Evolutionary conservation across 2,113 vertebrate species (phyloP).

Genomic region (Parotia lawesii): DNA sequence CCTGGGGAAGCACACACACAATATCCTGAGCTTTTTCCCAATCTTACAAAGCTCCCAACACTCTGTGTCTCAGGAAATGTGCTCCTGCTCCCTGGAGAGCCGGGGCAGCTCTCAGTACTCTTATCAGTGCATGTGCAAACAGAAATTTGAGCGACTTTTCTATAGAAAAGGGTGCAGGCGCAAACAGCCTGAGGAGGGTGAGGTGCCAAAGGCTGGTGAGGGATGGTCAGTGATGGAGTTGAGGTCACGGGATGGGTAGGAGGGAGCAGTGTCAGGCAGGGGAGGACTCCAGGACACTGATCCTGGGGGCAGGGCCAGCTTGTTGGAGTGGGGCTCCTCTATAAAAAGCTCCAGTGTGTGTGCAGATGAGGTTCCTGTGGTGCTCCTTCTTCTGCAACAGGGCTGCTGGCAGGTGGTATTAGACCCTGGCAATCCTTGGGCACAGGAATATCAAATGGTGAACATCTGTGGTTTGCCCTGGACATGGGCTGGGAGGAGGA

Average conservation of each 20-base stretch:
- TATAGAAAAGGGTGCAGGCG: not conserved
- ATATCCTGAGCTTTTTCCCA: not conserved
- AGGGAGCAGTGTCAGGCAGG: fast-evolving
- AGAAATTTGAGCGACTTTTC: not conserved
- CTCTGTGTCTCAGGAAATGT: not conserved
- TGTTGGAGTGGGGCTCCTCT: not conserved
- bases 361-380: not conserved
- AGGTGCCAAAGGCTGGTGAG: not conserved
- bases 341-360: not conserved
- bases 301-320: not conserved
- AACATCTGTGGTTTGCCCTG: not conserved
- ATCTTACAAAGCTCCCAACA: not conserved
- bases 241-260: not conserved
- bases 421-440: not conserved
- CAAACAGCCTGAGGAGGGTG: not conserved
- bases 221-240: not conserved
- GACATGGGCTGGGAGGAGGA: not conserved
- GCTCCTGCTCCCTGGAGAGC: not conserved
- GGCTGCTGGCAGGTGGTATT: not conserved
- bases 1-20: not conserved
- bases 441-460: not conserved
- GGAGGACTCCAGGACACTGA: not conserved
- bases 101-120: not conserved
- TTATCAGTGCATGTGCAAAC: fast-evolving
- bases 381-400: not conserved